A percentile compares a stretch with the other conserved stretches of the same genome.
These are phyloP conservation scores for Apodemus agrarius DNA, from an alignment of 2,797 vertebrate genomes.

Conservation along the genomic window DNA sequence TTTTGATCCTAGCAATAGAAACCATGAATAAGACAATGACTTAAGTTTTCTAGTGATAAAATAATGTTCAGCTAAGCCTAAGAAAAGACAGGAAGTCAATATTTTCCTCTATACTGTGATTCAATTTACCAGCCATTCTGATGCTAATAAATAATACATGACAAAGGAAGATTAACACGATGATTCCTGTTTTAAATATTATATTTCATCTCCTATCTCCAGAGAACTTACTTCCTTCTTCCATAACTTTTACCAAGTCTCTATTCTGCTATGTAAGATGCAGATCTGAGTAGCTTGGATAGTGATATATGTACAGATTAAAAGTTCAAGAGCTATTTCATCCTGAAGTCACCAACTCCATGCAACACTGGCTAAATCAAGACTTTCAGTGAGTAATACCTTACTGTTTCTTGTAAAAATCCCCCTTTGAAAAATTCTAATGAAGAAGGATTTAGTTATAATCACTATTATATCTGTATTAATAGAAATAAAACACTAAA, in stretches of 20 bases:
- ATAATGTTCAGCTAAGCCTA: slow-evolving; percentile 22
- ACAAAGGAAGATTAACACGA: slow-evolving; percentile 54
- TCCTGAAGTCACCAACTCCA: slow-evolving; percentile 14
- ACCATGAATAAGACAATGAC: background rate
- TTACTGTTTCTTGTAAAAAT: slow-evolving; percentile 21
- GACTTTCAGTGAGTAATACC: slow-evolving; percentile 17
- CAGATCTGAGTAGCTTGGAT: background rate
- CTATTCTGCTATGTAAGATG: background rate
- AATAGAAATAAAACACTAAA: slow-evolving; percentile 19
- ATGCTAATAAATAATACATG: slow-evolving; percentile 48
- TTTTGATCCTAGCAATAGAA: background rate
- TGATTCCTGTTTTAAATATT: slow-evolving; percentile 57
- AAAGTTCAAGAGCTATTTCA: background rate
- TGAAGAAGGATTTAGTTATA: slow-evolving; percentile 18
- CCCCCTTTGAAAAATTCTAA: slow-evolving; percentile 13
- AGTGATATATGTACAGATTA: background rate
- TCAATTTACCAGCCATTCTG: slow-evolving; percentile 41
- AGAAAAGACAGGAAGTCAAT: background rate
- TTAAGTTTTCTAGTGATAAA: slow-evolving; percentile 47
- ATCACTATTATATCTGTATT: background rate
- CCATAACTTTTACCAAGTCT: slow-evolving; percentile 40
- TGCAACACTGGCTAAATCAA: slow-evolving; percentile 36
- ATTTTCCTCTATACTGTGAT: slow-evolving; percentile 36
- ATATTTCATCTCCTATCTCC: slow-evolving; percentile 47
- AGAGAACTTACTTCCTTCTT: slow-evolving; percentile 57